These are phyloP conservation scores for Apamea epomidion DNA, from an alignment of 2,888 invertebrate genomes.

Conservation along the genomic window DNA sequence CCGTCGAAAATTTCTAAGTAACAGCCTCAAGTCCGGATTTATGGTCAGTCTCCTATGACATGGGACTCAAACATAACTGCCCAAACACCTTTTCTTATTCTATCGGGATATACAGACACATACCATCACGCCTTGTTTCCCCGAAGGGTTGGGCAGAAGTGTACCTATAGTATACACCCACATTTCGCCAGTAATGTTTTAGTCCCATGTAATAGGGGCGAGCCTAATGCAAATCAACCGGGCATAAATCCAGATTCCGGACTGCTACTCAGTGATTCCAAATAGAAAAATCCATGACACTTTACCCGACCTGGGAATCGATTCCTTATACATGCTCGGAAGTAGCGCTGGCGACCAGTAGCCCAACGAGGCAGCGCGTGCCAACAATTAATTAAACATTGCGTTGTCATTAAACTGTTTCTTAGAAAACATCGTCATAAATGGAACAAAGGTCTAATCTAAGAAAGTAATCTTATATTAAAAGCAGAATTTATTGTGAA, in stretches of 20 bases:
- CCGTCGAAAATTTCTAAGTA: not conserved
- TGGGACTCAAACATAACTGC: too few relatives aligned
- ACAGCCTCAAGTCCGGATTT: not conserved
- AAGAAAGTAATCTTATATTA: slow-evolving; percentile 64
- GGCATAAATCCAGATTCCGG: not conserved
- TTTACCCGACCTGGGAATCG: too few relatives aligned
- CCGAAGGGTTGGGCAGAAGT: not conserved
- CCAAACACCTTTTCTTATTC: not conserved
- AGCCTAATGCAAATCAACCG: not conserved
- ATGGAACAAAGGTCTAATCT: slow-evolving; percentile 29
- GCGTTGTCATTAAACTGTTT: slow-evolving; percentile 25
- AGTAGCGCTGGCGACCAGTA: not conserved
- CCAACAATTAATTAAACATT: slow-evolving; percentile 15
- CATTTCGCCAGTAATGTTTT: not conserved
- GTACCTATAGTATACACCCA: not conserved
- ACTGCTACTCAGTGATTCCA: not conserved
- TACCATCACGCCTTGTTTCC: not conserved
- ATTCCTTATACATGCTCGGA: not conserved
- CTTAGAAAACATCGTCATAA: slow-evolving; percentile 25
- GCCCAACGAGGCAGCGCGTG: not conserved
- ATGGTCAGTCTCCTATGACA: not conserved
- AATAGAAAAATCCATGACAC: too few relatives aligned
- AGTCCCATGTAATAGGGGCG: not conserved
- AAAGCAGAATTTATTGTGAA: slow-evolving; percentile 39
- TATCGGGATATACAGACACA: not conserved